Evolutionary conservation across 2,113 vertebrate genomes (phyloP).

Genomic region (Paralichthys olivaceus): DNA sequence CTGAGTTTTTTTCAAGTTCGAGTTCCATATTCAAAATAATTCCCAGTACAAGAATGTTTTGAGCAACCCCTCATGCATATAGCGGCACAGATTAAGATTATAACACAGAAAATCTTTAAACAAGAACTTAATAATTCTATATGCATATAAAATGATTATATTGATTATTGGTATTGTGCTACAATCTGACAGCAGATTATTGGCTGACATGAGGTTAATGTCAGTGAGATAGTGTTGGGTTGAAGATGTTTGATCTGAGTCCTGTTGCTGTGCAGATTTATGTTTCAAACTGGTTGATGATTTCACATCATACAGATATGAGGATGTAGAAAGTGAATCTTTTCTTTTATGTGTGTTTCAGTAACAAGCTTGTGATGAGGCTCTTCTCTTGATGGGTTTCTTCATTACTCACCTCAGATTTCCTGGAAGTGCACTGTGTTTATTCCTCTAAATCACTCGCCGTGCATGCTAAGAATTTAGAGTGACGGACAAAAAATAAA

Average conservation of each 20-base stretch:
- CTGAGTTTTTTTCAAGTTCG: neutral
- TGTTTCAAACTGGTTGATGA: neutral
- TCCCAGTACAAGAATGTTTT: neutral
- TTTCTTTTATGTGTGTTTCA: neutral
- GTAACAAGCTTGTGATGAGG: neutral
- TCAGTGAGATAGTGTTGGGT: neutral
- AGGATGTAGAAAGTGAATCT: neutral
- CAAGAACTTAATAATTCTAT: neutral
- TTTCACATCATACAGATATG: neutral
- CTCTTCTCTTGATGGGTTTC: too few species aligned
- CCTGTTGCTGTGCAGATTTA: slow-evolving; percentile 20
- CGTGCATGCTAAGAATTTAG: too few species aligned
- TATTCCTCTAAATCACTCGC: too few species aligned
- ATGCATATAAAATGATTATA: neutral
- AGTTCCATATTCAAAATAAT: neutral
- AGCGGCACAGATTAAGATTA: neutral
- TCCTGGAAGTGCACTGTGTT: neutral
- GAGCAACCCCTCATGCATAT: neutral
- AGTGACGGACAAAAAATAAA: too few species aligned
- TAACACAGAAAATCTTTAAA: neutral
- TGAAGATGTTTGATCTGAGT: neutral
- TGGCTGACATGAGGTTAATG: neutral
- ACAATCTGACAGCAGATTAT: neutral
- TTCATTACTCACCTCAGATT: slow-evolving; percentile 19
- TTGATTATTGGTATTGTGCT: neutral